A percentile compares a stretch with the other conserved stretches of the same genome.
Evolutionary conservation across 2,888 invertebrate species (phyloP).

Genomic region (Rotaria socialis): DNA sequence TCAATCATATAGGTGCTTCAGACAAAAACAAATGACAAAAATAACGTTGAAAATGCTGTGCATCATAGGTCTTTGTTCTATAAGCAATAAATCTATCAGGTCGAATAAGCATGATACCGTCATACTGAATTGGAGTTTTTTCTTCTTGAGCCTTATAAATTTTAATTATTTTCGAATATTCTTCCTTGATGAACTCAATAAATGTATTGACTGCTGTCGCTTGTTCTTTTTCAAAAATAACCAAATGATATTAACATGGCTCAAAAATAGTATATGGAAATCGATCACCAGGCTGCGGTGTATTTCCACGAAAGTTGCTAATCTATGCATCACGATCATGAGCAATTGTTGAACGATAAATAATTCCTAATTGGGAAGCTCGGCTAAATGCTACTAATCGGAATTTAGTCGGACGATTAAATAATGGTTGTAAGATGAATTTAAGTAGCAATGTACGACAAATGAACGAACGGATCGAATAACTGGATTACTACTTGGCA

Average conservation of each 20-base stretch:
- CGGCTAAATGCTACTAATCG: background rate
- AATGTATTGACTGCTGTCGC: background rate
- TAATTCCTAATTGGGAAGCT: background rate
- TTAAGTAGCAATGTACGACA: background rate
- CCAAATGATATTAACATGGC: background rate
- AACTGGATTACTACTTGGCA: background rate
- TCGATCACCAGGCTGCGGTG: background rate
- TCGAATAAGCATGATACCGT: background rate
- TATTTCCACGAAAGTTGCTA: background rate
- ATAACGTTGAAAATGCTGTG: background rate
- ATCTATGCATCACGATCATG: background rate
- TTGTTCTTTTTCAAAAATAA: background rate
- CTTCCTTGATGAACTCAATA: background rate
- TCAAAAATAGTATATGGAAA: background rate
- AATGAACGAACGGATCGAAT: background rate
- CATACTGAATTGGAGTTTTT: background rate
- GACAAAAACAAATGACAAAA: background rate
- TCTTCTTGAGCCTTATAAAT: background rate
- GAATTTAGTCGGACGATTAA: background rate
- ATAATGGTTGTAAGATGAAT: background rate
- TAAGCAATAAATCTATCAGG: background rate
- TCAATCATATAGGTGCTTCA: background rate
- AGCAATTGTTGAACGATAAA: background rate
- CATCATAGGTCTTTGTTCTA: background rate
- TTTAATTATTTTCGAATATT: background rate